A percentile compares a stretch with the other conserved stretches of the same genome.
Evolutionary conservation across 2,113 vertebrate species (phyloP).

Genomic region (Poeciliopsis prolifica): DNA sequence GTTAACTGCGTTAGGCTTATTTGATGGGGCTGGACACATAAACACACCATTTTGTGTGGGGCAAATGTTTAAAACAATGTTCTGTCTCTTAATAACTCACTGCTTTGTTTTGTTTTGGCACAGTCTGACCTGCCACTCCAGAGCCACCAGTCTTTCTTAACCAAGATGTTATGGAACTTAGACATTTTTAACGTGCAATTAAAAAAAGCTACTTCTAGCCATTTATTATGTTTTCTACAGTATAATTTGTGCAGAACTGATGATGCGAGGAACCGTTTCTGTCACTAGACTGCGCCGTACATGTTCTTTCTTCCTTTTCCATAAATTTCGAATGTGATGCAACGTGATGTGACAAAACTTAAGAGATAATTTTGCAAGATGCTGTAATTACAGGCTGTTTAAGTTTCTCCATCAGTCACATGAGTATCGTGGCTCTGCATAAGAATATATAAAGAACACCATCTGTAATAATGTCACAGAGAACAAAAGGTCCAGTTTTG

Average conservation of each 20-base stretch:
- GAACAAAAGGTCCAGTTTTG: slow-evolving; percentile 6
- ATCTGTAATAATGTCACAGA: slow-evolving; percentile 11
- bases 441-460: not conserved
- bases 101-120: not conserved
- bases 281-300: too few species aligned
- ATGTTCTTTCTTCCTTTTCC: too few species aligned
- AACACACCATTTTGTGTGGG: not conserved
- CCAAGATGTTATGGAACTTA: too few species aligned
- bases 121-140: too few species aligned
- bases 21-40: not conserved
- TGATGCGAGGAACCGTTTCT: too few species aligned
- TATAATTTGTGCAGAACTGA: too few species aligned
- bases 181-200: too few species aligned
- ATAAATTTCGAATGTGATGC: not conserved
- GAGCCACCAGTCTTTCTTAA: too few species aligned
- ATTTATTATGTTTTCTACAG: too few species aligned
- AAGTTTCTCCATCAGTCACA: not conserved
- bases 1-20: not conserved
- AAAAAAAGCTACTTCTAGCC: too few species aligned
- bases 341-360: not conserved
- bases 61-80: not conserved
- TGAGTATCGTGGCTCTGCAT: not conserved
- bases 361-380: too few species aligned
- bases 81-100: not conserved
- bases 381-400: not conserved